These are phyloP conservation scores for Cricetomys ansorgei DNA, from an alignment of 2,113 vertebrate species.

Conservation along the genomic window DNA sequence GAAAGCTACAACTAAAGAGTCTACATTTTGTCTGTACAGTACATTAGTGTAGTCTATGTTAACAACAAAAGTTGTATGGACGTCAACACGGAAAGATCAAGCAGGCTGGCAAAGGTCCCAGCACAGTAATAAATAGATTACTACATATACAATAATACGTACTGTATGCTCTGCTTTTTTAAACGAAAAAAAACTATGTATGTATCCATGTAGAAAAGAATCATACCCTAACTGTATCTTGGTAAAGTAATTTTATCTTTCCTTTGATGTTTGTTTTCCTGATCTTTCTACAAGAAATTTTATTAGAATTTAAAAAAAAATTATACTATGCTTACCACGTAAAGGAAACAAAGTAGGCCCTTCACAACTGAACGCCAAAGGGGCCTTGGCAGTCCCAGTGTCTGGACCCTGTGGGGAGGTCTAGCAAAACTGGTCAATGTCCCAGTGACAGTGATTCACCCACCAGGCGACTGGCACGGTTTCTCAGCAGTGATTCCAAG, in stretches of 20 bases:
- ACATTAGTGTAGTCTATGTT: neutral
- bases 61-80: neutral
- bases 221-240: neutral
- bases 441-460: slow-evolving; percentile 58
- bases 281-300: slow-evolving; percentile 37
- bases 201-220: accelerated
- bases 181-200: neutral
- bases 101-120: neutral
- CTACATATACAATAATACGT: neutral
- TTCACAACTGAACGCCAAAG: slow-evolving; percentile 27
- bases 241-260: neutral
- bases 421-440: slow-evolving; percentile 48
- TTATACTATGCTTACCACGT: slow-evolving; percentile 42
- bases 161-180: neutral
- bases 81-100: neutral
- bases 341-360: slow-evolving; percentile 40
- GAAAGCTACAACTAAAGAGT: neutral
- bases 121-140: too few species aligned
- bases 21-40: neutral
- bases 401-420: neutral
- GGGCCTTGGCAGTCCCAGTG: neutral
- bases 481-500: slow-evolving; percentile 71
- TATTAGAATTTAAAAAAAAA: neutral
- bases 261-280: slow-evolving; percentile 39
- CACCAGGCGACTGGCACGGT: slow-evolving; percentile 63